Base-by-base conservation (phyloP, 2,113 vertebrate species). In the Trachemys scripta region DNA sequence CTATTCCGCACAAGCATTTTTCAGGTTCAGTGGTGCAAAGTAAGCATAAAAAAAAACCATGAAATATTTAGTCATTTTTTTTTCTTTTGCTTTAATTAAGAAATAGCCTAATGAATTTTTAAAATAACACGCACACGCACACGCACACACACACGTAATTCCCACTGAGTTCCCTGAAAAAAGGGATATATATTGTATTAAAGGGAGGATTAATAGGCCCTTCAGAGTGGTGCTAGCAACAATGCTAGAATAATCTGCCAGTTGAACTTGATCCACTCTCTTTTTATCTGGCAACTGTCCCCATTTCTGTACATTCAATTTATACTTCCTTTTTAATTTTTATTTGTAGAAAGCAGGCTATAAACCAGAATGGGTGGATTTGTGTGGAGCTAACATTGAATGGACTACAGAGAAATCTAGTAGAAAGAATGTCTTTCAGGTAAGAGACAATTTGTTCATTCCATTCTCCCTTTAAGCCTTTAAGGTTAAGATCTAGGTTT, bases 401-500 rank as follows among this genome's bases (percentile, higher is more conserved):
- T 99, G 99, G 99, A 97, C 99, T 79, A 98, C 98, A 20, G 99
- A 99, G 96, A 99, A 99, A 97, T 99, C 99, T 82, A 99, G 99
- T 97, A 98, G 97, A 93, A 99, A 98, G 97, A 98, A 99, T 38
- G 99, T 99, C 76, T 97, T 99, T 97, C 99, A 99, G 98, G 99
- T 99, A 98, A 96, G 98, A 97, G 76, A 31, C 87, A 95, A 57
- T 10, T 14, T 93, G 62, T 94, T 89, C 3, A 2, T 88, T 95
- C 65, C 6, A 89, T 82, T 72, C 38, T 81, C 97, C 50, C 3
- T 56, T 85, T 87, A 91, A 42, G 35, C 95, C 82, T 95, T 80
- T 56, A 69, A 83, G 81, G 50, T 92, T 56, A 93, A 95, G 92
- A 93, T 47, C 88, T 83, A 88, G 80, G 72, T 76, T 94, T 95